These are phyloP conservation scores for Philereme transversata DNA, from an alignment of 2,888 invertebrate genomes.

Conservation along the genomic window DNA sequence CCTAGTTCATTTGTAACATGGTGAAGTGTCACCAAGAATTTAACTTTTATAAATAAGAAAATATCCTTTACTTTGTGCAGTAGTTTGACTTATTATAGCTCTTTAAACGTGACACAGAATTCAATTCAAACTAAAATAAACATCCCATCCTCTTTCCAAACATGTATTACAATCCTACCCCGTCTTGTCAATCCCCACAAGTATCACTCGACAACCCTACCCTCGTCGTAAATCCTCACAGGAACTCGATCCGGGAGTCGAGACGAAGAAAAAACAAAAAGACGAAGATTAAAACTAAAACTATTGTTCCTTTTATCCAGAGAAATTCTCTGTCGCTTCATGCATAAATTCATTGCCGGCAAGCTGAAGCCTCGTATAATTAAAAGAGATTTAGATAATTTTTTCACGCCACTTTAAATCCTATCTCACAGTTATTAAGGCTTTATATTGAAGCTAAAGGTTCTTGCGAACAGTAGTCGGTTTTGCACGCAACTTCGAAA, in stretches of 20 bases:
- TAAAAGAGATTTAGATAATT: constrained; percentile 56
- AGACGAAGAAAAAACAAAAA: constrained; percentile 52
- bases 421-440: constrained; percentile 47
- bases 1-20: no score
- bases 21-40: no score
- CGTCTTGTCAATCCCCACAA: constrained; percentile 26
- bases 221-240: constrained; percentile 65
- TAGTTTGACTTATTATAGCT: constrained; percentile 20
- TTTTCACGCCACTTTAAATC: constrained; percentile 45
- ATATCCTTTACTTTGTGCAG: constrained; percentile 1
- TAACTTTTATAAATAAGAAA: no score
- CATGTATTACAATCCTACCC: no score
- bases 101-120: constrained; percentile 25
- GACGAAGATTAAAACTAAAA: constrained; percentile 75
- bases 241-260: constrained; percentile 63
- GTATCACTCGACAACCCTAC: constrained; percentile 44
- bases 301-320: constrained; percentile 79
- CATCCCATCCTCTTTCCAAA: constrained; percentile 4
- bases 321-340: constrained; percentile 73
- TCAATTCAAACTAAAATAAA: constrained; percentile 34
- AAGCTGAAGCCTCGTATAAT: constrained; percentile 66
- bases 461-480: constrained; percentile 64
- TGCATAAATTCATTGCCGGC: constrained; percentile 80
- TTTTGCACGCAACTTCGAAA: constrained; percentile 63
- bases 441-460: constrained; percentile 46